Percentiles rank a stretch among this genome's conserved stretches.
Evolutionary conservation across 2,113 vertebrate species (phyloP).

Genomic region (Morphnarchus princeps): DNA sequence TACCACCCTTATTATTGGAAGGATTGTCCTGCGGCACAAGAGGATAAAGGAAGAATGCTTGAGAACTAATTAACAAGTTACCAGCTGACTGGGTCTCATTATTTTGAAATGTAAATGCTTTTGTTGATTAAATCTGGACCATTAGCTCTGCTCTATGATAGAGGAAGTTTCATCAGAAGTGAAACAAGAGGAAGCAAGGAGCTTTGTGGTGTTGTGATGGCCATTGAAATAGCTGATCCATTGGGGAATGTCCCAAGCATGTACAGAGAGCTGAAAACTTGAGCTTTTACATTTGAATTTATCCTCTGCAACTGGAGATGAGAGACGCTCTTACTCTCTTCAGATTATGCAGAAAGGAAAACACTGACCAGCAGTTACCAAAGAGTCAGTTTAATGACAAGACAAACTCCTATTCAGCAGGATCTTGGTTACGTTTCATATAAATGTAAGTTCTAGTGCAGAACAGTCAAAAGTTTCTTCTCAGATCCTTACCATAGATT

Average conservation of each 20-base stretch:
- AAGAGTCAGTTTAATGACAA: not conserved
- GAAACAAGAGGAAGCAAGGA: not conserved
- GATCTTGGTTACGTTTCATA: not conserved
- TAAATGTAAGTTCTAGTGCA: not conserved
- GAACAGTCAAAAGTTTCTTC: not conserved
- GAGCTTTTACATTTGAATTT: not conserved
- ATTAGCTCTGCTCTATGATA: not conserved
- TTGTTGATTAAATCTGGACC: slow-evolving; percentile 34
- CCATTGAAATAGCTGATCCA: not conserved
- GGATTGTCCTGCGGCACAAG: not conserved
- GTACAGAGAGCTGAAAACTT: not conserved
- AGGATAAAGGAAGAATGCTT: not conserved
- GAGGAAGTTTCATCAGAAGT: slow-evolving; percentile 15
- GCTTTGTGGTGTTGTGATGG: not conserved
- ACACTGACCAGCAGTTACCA: not conserved
- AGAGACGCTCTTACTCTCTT: not conserved
- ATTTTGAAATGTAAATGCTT: slow-evolving; percentile 52
- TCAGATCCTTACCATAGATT: not conserved
- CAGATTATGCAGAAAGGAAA: not conserved
- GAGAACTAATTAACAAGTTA: slow-evolving; percentile 29
- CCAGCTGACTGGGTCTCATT: slow-evolving; percentile 1
- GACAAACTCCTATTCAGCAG: not conserved
- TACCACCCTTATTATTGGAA: not conserved
- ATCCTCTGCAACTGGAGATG: not conserved
- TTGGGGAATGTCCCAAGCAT: not conserved